Percentiles rank a stretch among this genome's conserved stretches.
Conservation (phyloP, 1,140 invertebrate species). For the Atta texana region DNA sequence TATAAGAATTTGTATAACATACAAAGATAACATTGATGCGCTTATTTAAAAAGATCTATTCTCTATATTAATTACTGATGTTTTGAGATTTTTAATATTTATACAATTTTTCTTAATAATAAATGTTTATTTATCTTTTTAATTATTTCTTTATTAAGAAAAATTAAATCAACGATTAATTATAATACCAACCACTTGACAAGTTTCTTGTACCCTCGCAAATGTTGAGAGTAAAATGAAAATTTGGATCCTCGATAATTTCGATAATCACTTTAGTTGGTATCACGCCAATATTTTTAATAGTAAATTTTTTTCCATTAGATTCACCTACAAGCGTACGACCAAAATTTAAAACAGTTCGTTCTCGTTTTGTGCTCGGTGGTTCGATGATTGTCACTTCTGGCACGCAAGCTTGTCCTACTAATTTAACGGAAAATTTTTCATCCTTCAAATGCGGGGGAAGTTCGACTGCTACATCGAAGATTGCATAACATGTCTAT, state of each 20-base stretch:
- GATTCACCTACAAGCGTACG: constrained; percentile 71
- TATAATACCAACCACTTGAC: background rate
- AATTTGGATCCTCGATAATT: constrained; percentile 66
- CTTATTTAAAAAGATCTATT: too few relatives aligned
- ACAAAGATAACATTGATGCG: background rate
- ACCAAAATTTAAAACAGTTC: constrained; percentile 70
- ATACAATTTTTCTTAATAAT: background rate
- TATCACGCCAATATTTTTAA: constrained; percentile 78
- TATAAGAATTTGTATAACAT: background rate
- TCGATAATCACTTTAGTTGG: constrained; percentile 73
- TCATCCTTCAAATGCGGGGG: constrained; percentile 66
- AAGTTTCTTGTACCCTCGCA: background rate
- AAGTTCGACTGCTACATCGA: constrained; percentile 71
- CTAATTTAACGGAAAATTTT: constrained; percentile 72
- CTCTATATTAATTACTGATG: background rate
- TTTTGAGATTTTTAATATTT: background rate
- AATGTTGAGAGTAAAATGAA: constrained; percentile 48
- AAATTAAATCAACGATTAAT: constrained; percentile 3
- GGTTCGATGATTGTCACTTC: constrained; percentile 78
- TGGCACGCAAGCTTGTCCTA: constrained; percentile 79
- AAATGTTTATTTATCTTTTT: background rate
- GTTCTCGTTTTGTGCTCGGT: constrained; percentile 20
- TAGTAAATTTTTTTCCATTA: constrained; percentile 49
- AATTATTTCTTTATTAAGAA: background rate
- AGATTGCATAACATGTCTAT: constrained; percentile 69